Conservation (phyloP, 2,797 vertebrate genomes). For the Podarcis lilfordi region DNA sequence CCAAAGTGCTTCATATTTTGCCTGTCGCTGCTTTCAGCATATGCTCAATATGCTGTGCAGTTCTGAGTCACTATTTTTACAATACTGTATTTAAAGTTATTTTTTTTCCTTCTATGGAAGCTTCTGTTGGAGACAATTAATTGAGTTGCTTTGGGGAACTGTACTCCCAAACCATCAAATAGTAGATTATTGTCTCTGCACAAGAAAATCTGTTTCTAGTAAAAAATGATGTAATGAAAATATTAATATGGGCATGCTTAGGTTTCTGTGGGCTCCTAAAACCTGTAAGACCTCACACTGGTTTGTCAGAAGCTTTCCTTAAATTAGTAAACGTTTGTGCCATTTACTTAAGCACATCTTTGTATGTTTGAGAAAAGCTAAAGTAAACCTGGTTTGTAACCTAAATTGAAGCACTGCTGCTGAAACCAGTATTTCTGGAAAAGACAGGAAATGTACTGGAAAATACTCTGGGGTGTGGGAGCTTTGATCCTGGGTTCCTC, state of each 20-base stretch:
- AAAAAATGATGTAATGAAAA: slow-evolving; percentile 22
- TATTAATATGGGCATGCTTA: not conserved
- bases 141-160: not conserved
- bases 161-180: not conserved
- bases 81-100: not conserved
- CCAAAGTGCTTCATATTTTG: not conserved
- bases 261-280: slow-evolving; percentile 14
- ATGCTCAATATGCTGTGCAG: not conserved
- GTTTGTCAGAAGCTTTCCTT: not conserved
- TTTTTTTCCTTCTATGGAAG: not conserved
- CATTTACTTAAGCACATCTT: not conserved
- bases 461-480: fast-evolving
- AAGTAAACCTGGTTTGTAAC: slow-evolving; percentile 3
- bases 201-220: not conserved
- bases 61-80: not conserved
- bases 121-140: not conserved
- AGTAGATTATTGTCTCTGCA: not conserved
- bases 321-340: not conserved
- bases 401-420: not conserved
- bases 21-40: not conserved
- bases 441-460: not conserved
- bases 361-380: not conserved
- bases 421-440: slow-evolving; percentile 31
- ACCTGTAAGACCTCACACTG: not conserved
- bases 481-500: slow-evolving; percentile 13